Evolutionary conservation across 2,797 vertebrate species (phyloP).

Genomic region (Morus bassanus): DNA sequence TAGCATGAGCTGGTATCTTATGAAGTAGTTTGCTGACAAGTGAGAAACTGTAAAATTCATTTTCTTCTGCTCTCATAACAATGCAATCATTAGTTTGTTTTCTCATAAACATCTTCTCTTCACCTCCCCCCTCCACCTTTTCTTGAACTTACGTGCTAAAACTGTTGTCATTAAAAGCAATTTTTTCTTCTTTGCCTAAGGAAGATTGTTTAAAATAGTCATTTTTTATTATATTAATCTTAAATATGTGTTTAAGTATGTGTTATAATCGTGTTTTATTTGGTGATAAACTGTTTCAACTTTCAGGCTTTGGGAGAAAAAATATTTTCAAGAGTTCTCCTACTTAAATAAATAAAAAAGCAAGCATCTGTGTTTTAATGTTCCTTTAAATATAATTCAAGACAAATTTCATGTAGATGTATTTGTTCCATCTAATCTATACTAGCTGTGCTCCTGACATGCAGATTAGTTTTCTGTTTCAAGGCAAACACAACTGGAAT

Average conservation of each 20-base stretch:
- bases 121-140: not conserved
- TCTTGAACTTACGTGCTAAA: conserved; percentile 23
- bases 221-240: not conserved
- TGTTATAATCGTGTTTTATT: conserved; percentile 38
- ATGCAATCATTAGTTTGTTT: conserved; percentile 47
- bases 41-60: conserved; percentile 16
- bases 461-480: not conserved
- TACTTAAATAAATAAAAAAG: not conserved
- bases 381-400: conserved; percentile 1
- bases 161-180: conserved; percentile 54
- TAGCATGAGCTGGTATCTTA: conserved; percentile 28
- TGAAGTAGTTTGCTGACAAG: conserved; percentile 43
- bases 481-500: not conserved
- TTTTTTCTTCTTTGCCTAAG: conserved; percentile 32
- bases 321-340: not conserved
- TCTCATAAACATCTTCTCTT: conserved; percentile 38
- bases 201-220: conserved; percentile 34
- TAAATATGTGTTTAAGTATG: conserved; percentile 1
- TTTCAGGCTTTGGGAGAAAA: not conserved
- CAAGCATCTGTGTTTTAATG: conserved; percentile 19
- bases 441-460: not conserved
- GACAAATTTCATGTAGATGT: not conserved
- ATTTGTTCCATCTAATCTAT: not conserved
- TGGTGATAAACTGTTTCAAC: conserved; percentile 26
- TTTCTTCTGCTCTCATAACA: conserved; percentile 48